Evolutionary conservation across 1,140 invertebrate species (phyloP).

Genomic region (Meteorus sp.): DNA sequence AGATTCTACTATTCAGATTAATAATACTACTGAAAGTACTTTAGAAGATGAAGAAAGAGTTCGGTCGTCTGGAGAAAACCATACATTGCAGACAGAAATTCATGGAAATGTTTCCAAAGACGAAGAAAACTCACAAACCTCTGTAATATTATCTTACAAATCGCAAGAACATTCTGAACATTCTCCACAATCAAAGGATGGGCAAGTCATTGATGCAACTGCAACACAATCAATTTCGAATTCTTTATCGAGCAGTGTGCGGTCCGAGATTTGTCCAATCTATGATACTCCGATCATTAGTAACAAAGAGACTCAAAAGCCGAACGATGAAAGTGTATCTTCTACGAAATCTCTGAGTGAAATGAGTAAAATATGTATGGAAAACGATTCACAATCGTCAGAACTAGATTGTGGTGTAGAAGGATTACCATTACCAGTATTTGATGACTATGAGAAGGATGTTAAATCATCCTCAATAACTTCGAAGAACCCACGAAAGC

Average conservation of each 20-base stretch:
- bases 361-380: not conserved
- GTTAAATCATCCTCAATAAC: conserved; percentile 3
- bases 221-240: not conserved
- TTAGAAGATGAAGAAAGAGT: not conserved
- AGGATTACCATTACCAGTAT: conserved; percentile 27
- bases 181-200: too few relatives aligned
- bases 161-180: too few relatives aligned
- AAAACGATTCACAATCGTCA: not conserved
- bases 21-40: not conserved
- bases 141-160: too few relatives aligned
- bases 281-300: conserved; percentile 25
- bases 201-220: not conserved
- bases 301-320: conserved; percentile 27
- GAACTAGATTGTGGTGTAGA: conserved; percentile 15
- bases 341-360: not conserved
- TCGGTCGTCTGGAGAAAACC: too few relatives aligned
- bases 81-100: too few relatives aligned
- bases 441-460: conserved; percentile 17
- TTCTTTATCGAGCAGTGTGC: not conserved
- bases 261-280: not conserved
- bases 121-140: not conserved
- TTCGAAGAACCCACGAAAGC: conserved; percentile 23
- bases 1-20: not conserved
- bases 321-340: conserved; percentile 7
- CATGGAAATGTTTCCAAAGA: not conserved